Conservation (phyloP, 2,113 vertebrate species). For the Etia nguti region DNA sequence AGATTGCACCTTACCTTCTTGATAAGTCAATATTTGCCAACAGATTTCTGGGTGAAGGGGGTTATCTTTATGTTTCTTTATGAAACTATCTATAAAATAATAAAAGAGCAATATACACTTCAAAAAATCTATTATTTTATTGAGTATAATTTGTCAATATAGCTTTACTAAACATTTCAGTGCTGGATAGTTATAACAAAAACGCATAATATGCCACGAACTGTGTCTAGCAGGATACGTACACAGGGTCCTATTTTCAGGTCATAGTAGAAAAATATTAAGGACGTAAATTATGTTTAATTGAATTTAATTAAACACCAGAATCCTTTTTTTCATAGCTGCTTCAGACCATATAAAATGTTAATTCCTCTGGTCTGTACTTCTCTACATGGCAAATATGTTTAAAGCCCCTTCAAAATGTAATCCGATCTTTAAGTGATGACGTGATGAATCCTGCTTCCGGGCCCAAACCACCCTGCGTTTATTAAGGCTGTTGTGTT, state of each 20-base stretch:
- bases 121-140: neutral
- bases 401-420: neutral
- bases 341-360: neutral
- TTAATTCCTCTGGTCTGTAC: neutral
- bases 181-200: neutral
- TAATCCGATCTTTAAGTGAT: too few relatives aligned
- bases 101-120: neutral
- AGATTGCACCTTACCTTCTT: neutral
- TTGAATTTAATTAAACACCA: neutral
- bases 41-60: neutral
- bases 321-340: neutral
- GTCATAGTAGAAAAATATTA: neutral
- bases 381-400: neutral
- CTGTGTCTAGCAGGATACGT: neutral
- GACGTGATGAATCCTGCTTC: too few relatives aligned
- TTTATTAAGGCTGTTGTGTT: too few relatives aligned
- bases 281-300: neutral
- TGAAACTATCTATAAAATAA: neutral
- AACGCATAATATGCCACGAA: neutral
- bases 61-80: neutral
- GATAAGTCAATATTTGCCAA: neutral
- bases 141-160: neutral
- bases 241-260: neutral
- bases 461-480: too few relatives aligned
- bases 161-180: neutral